phyloP scores from a whole-genome alignment of 1,140 invertebrate species.

The Drosophila lacertosa region DNA sequence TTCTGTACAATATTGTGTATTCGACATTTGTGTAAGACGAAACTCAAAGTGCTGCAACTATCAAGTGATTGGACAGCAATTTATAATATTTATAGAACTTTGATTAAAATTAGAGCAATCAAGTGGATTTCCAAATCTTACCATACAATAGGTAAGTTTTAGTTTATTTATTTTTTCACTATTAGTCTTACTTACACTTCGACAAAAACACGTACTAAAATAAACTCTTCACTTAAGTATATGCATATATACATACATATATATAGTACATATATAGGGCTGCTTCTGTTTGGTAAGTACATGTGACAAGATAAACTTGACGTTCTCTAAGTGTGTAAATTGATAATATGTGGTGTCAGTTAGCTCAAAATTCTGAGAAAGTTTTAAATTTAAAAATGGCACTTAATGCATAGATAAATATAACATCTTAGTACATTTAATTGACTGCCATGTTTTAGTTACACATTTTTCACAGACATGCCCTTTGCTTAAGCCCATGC shows the following conservation, averaged over 20 bases:
- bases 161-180: too few relatives aligned
- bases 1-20: conserved; percentile 70
- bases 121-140: conserved; percentile 28
- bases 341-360: conserved; percentile 47
- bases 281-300: conserved; percentile 25
- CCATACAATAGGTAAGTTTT: conserved; percentile 23
- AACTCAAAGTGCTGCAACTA: conserved; percentile 51
- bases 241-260: neutral
- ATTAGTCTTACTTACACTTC: neutral
- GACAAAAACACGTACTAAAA: too few relatives aligned
- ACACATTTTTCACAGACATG: too few relatives aligned
- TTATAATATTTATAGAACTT: conserved; percentile 76
- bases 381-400: conserved; percentile 4
- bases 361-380: conserved; percentile 60
- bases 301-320: conserved; percentile 32
- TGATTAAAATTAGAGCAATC: conserved; percentile 75
- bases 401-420: neutral
- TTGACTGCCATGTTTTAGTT: too few relatives aligned
- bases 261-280: neutral
- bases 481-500: too few relatives aligned
- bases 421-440: too few relatives aligned
- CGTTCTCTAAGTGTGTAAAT: conserved; percentile 18
- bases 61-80: conserved; percentile 64
- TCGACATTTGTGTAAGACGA: conserved; percentile 59
- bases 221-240: neutral